Evolutionary conservation across 2,113 vertebrate genomes (phyloP).

Genomic region (Bos javanicus): DNA sequence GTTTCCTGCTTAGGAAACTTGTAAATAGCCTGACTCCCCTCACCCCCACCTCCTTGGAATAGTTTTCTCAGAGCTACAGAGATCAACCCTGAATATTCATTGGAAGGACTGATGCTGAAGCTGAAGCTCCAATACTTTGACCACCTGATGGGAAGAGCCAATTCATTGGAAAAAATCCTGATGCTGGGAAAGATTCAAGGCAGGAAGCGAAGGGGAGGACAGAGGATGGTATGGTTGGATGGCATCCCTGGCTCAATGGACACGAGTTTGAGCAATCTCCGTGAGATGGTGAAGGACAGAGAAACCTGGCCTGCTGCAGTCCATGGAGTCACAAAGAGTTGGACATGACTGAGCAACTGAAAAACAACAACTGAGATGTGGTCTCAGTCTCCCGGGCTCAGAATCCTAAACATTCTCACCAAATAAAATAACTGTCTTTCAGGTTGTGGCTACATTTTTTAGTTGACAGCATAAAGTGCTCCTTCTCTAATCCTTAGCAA

Average conservation of each 20-base stretch:
- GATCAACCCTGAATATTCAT: not conserved
- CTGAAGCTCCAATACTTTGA: not conserved
- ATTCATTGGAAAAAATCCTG: not conserved
- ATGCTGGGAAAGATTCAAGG: not conserved
- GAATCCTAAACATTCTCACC: not conserved
- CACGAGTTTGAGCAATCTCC: not conserved
- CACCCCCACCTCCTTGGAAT: not conserved
- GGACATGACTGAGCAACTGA: not conserved
- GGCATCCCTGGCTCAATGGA: not conserved
- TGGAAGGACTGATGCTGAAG: not conserved
- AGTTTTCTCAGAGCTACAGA: not conserved
- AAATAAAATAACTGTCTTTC: not conserved
- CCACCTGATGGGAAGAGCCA: not conserved
- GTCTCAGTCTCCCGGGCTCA: not conserved
- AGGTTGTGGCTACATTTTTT: not conserved
- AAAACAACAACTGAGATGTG: not conserved
- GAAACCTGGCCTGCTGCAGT: not conserved
- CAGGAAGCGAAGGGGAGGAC: not conserved
- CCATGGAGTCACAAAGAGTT: not conserved
- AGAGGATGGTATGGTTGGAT: not conserved
- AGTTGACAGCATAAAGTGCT: not conserved
- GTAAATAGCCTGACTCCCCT: not conserved
- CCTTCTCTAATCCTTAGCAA: not conserved
- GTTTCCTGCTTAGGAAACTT: not conserved
- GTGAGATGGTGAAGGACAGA: not conserved